Conservation (phyloP, 1,140 invertebrate species). For the Harpegnathos saltator region DNA sequence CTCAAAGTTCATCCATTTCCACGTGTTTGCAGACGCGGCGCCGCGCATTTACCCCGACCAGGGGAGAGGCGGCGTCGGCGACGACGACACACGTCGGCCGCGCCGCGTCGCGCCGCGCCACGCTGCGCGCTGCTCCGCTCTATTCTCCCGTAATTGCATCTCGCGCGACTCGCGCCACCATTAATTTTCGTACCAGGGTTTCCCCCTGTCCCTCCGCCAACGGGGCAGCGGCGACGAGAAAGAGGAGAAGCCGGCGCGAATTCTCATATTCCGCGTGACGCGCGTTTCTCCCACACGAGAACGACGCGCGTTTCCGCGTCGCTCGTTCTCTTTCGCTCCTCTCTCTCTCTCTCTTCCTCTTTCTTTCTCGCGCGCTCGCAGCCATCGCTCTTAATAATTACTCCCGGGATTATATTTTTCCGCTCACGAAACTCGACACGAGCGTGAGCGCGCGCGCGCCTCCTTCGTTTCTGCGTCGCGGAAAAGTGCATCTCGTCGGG, state of each 20-base stretch:
- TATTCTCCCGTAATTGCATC: conserved; percentile 46
- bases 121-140: conserved; percentile 11
- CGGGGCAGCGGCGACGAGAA: not conserved
- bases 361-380: not conserved
- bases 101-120: not conserved
- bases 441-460: conserved; percentile 2
- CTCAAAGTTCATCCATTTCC: conserved; percentile 23
- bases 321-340: no score
- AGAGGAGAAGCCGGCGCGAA: not conserved
- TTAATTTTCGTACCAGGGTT: conserved; percentile 47
- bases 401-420: conserved; percentile 26
- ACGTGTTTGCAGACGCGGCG: conserved; percentile 7
- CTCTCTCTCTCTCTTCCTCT: no score
- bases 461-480: conserved; percentile 67
- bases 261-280: not conserved
- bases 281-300: conserved; percentile 16
- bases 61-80: conserved; percentile 1
- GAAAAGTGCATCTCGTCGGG: conserved; percentile 77
- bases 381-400: conserved; percentile 31
- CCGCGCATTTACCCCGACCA: conserved; percentile 2
- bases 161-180: conserved; percentile 13
- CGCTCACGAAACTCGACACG: conserved; percentile 16
- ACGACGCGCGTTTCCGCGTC: conserved; percentile 9
- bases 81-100: conserved; percentile 26
- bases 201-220: no score